Evolutionary conservation across 2,797 vertebrate species (phyloP).

Genomic region (Parauchenoglanis ngamensis): DNA sequence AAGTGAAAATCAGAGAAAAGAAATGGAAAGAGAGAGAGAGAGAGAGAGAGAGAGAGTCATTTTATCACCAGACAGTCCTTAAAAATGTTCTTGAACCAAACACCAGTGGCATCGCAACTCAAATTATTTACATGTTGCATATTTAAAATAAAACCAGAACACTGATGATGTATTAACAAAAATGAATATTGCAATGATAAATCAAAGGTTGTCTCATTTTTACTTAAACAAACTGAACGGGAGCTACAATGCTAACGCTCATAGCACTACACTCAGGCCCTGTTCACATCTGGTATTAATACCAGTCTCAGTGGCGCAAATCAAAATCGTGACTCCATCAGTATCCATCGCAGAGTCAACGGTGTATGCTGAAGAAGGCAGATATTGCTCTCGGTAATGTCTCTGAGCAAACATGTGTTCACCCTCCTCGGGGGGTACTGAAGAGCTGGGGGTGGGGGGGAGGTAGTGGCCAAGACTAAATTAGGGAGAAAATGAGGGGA

Average conservation of each 20-base stretch:
- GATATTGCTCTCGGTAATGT: neutral
- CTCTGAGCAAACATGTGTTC: neutral
- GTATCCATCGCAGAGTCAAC: too few species aligned
- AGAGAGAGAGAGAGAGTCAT: neutral
- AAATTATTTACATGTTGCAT: neutral
- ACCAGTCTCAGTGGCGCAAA: too few species aligned
- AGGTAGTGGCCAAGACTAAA: too few species aligned
- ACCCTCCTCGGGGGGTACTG: too few species aligned
- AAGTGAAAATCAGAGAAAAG: neutral
- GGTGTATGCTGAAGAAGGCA: neutral
- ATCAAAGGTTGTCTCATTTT: neutral
- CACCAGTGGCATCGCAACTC: neutral
- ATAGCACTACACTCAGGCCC: too few species aligned
- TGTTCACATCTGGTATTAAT: neutral
- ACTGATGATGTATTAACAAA: neutral
- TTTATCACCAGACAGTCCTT: neutral
- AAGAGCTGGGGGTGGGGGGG: too few species aligned
- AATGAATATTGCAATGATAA: neutral
- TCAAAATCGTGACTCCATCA: too few species aligned
- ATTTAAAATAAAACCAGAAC: neutral
- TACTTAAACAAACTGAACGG: neutral
- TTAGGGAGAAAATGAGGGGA: neutral
- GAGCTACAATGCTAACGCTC: neutral
- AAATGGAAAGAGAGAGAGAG: neutral
- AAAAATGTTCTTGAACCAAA: neutral